These are phyloP conservation scores for Nymphicus hollandicus DNA, from an alignment of 2,113 vertebrate genomes.

Conservation along the genomic window DNA sequence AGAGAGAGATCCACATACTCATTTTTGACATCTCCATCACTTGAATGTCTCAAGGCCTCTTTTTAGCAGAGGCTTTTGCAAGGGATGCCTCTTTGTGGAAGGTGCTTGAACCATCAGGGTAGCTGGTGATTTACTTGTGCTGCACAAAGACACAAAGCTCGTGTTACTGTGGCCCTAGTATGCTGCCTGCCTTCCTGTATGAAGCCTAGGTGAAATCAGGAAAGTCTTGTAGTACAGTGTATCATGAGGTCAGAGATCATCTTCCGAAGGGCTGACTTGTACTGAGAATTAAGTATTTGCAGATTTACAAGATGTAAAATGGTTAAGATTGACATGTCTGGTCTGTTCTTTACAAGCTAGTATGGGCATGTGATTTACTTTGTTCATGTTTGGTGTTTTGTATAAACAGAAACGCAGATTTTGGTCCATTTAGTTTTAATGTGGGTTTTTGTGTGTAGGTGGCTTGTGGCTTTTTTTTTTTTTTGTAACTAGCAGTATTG, in stretches of 20 bases:
- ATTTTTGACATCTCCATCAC: neutral
- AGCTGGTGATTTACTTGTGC: neutral
- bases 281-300: neutral
- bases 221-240: neutral
- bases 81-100: neutral
- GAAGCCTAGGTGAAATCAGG: neutral
- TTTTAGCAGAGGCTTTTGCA: neutral
- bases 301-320: neutral
- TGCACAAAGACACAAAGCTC: neutral
- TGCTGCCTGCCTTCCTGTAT: rapidly evolving
- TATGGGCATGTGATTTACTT: neutral
- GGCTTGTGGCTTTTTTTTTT: neutral
- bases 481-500: neutral
- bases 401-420: neutral
- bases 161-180: neutral
- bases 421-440: neutral
- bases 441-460: neutral
- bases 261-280: neutral
- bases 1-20: neutral
- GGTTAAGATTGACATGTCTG: rapidly evolving
- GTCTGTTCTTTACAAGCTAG: neutral
- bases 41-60: neutral
- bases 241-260: neutral
- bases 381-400: neutral
- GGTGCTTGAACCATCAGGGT: neutral